Base-by-base conservation (phyloP, 2,888 invertebrate species). In the Harpalus rubripes region DNA sequence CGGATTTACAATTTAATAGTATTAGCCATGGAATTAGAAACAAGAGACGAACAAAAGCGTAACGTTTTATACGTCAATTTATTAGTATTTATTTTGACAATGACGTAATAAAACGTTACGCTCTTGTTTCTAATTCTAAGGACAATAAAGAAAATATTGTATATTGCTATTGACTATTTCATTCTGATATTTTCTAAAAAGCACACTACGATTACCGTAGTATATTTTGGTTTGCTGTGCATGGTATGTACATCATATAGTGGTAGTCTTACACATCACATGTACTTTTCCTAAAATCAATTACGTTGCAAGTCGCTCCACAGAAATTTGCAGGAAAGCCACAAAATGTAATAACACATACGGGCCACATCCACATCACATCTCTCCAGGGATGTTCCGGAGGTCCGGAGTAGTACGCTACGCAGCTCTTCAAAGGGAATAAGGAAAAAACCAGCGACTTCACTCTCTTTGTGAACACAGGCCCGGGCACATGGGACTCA, bases 281-380 rank as follows among this genome's bases (percentile, higher is more conserved):
- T 32, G 5, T 32, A 32, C 32, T 5, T 22, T 5, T 22, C 22
- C 22, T 32, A 52, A 52, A 52, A 52, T 52, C 44, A 52, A 52
- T 52, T 52, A 52, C 44, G 44, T 52, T 52, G 44, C 44, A 52
- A 52, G 44, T 52, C 68, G n/a, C 68, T 32, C 41, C 18, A 41
- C 68, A 68, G 15, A 68, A 68, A 68, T 68, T 68, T n/a, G 15
- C 39, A n/a, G 32, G 41, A 68, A 68, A 68, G 44, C 72, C 72
- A 74, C 72, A 74, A 41, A 74, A 74, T 74, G 72, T 74, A 74
- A 74, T 74, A 74, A 74, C 72, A 74, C 63, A 18, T 63, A 63
- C 22, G 15, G 12, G 26, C 63, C 63, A 22, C 63, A 63, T 63
- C 63, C 63, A 22, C 63, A 63, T 63, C 63, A 26, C 63, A 63